Conservation (phyloP, 2,113 vertebrate genomes). For the Leucopsar rothschildi region DNA sequence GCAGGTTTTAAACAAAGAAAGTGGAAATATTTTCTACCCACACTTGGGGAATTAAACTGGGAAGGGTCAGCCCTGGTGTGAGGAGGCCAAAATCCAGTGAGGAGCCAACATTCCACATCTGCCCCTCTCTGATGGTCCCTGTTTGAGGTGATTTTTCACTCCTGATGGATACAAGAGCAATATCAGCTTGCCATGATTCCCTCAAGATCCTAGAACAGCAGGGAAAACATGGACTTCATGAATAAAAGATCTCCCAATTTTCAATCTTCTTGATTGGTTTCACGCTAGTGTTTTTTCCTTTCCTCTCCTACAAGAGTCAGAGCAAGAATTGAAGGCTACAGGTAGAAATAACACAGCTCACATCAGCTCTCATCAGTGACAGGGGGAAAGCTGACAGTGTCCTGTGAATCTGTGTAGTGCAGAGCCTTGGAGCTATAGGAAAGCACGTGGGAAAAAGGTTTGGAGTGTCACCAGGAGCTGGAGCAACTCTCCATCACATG, state of each 20-base stretch:
- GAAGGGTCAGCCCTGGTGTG: neutral
- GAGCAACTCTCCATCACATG: neutral
- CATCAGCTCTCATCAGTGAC: neutral
- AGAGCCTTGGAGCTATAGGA: neutral
- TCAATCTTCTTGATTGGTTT: neutral
- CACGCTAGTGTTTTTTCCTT: neutral
- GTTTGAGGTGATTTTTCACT: neutral
- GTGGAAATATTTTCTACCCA: neutral
- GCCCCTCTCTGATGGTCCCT: neutral
- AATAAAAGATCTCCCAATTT: neutral
- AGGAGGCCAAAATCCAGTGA: neutral
- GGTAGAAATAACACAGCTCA: neutral
- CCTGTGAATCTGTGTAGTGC: neutral
- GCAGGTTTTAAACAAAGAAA: neutral
- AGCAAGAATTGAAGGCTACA: neutral
- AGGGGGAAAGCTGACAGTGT: neutral
- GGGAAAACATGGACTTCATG: neutral
- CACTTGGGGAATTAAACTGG: neutral
- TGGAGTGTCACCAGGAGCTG: neutral
- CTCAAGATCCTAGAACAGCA: neutral
- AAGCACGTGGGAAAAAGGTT: accelerated
- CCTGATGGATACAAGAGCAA: neutral
- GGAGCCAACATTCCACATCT: neutral
- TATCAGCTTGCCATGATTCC: neutral
- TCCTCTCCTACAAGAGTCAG: neutral